phyloP scores from a whole-genome alignment of 2,888 invertebrate genomes.

The Cataglyphis albicans region DNA sequence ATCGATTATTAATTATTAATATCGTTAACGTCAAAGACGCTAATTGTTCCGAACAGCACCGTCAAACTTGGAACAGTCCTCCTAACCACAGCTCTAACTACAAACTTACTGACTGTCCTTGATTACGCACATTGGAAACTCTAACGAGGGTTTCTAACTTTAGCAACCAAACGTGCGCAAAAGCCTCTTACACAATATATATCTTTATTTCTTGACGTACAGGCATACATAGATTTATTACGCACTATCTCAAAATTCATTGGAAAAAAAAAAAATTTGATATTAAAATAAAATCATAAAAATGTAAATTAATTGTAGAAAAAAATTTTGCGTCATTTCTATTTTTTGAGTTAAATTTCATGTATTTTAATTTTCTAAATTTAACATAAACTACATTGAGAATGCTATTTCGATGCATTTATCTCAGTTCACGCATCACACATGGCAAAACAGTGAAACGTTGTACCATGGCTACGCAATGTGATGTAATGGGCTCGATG shows the following conservation, averaged over 20 bases:
- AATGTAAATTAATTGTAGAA: not conserved
- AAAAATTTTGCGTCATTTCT: conserved; percentile 20
- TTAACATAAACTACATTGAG: not conserved
- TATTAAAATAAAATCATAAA: not conserved
- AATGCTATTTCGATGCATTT: conserved; percentile 32
- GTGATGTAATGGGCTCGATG: conserved; percentile 55
- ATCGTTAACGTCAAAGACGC: conserved; percentile 57
- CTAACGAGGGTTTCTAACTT: conserved; percentile 46
- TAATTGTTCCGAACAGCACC: conserved; percentile 52
- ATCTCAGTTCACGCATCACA: conserved; percentile 42
- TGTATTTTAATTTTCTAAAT: conserved; percentile 9
- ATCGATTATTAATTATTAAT: conserved; percentile 58
- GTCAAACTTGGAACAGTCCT: conserved; percentile 54
- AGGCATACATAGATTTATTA: not conserved
- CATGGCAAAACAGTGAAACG: conserved; percentile 42
- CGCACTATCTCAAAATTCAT: not conserved
- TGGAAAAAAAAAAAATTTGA: not conserved
- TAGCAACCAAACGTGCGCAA: not conserved
- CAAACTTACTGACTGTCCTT: conserved; percentile 54
- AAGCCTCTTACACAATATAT: conserved; percentile 13
- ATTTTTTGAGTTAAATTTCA: not conserved
- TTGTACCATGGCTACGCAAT: conserved; percentile 40
- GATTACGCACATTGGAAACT: conserved; percentile 51
- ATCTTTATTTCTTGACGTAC: not conserved
- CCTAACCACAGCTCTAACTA: conserved; percentile 51